Conservation (phyloP, 2,888 invertebrate genomes). For the Dryadula phaetusa region DNA sequence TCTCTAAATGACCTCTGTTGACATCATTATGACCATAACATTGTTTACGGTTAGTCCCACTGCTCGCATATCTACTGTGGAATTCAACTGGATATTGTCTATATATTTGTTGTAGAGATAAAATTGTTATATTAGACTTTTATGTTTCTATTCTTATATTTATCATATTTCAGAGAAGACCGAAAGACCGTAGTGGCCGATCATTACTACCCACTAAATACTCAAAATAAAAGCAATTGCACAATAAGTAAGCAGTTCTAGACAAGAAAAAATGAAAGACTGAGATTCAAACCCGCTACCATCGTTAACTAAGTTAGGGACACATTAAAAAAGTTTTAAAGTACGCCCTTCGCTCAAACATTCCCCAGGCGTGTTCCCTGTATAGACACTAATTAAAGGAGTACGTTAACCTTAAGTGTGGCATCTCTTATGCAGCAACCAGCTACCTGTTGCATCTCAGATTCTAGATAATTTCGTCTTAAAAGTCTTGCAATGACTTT, state of each 20-base stretch:
- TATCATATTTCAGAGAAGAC: background rate
- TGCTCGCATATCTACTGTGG: constrained; percentile 11
- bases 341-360: background rate
- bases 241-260: too few species aligned
- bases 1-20: constrained; percentile 37
- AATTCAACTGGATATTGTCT: background rate
- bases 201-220: too few species aligned
- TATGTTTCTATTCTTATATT: background rate
- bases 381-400: constrained; percentile 20
- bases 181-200: too few species aligned
- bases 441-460: constrained; percentile 23
- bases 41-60: constrained; percentile 26
- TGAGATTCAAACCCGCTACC: too few species aligned
- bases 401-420: background rate
- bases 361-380: background rate
- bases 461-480: background rate
- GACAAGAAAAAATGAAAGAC: too few species aligned
- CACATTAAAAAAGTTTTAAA: background rate
- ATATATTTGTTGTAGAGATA: background rate
- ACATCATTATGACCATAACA: constrained; percentile 36
- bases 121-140: background rate
- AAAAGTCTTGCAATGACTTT: background rate
- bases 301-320: too few species aligned
- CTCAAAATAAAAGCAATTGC: too few species aligned
- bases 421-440: constrained; percentile 11